Conservation (phyloP, 2,888 invertebrate species). For the Cheiracanthium punctorium region DNA sequence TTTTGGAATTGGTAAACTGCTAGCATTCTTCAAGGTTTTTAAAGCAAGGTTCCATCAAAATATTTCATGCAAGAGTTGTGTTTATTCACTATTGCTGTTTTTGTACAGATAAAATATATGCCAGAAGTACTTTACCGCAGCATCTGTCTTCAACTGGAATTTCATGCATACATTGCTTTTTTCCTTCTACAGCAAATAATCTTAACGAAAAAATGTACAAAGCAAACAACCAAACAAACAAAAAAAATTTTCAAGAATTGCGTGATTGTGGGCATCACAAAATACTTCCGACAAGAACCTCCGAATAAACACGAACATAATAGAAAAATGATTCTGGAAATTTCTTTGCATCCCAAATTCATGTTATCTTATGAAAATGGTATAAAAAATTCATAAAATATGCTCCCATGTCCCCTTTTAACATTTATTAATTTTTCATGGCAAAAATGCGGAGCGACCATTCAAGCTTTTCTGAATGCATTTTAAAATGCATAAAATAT, state of each 20-base stretch:
- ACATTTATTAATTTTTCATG: background rate
- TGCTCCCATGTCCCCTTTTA: background rate
- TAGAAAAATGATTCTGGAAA: background rate
- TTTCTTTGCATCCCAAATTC: background rate
- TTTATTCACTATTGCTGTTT: too few species aligned
- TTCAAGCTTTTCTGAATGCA: background rate
- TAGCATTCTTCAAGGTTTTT: too few species aligned
- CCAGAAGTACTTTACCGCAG: too few species aligned
- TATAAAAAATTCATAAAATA: slow-evolving; percentile 2
- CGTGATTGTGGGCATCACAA: background rate
- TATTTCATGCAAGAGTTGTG: too few species aligned
- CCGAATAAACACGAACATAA: background rate
- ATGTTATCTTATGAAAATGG: background rate
- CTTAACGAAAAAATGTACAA: too few species aligned
- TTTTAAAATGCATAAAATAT: slow-evolving; percentile 13
- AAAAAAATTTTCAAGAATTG: background rate
- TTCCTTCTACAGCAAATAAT: too few species aligned
- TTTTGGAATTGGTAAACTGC: too few species aligned
- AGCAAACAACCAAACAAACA: too few species aligned
- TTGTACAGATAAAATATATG: too few species aligned
- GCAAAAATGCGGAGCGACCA: background rate
- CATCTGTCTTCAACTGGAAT: too few species aligned
- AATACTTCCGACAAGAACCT: background rate
- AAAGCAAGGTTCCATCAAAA: too few species aligned
- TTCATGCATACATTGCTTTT: too few species aligned